Evolutionary conservation across 30 jellyfish, hydroid and myxozoan species (phyloP), one percentile per base, ranked within the genome.

Genomic region (Turritopsis dohrnii): DNA sequence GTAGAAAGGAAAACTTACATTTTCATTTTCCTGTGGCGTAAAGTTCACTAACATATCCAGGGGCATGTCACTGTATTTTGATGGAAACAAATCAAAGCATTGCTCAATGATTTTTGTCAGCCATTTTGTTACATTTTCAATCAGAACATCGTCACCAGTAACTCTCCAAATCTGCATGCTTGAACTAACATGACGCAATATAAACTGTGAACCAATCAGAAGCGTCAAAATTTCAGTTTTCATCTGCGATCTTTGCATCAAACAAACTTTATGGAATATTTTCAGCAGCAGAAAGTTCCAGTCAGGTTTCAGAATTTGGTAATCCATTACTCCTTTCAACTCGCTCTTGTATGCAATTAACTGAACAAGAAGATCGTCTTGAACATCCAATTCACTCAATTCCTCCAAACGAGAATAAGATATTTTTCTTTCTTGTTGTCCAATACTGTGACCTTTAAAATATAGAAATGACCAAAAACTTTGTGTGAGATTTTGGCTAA

Each of bases 221-320:
- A 69, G 77, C 28, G 77, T 8, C 30, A 69, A 69, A 69, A 69
- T 69, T n/a, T 23, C 77, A 21, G 19, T 69, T 69, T 69, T 69
- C 16, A 8, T 69, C 30, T 69, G 77, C 28, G 31, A n/a, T 23
- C 77, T 23, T 69, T 9, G 31, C 9, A 69, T 19, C 30, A n/a
- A 23, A 19, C 77, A 69, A 69, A 19, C 77, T 7, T 69, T 69
- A n/a, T 23, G 30, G 19, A 69, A 69, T 69, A 19, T 69, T 69
- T 23, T 69, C 77, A 69, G 19, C 28, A 69, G 22, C 30, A n/a
- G 31, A 69, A 69, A 27, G 22, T 7, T 69, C 77, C 30, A n/a
- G 9, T 69, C 77, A 19, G 9, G 0, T 69, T 69, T 27, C 19
- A 69, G 19, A 0, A n/a, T n/a, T 21, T 1, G 9, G 77, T 13